Base-by-base conservation (phyloP, 2,888 invertebrate species). In the Chouioia cunea region DNA sequence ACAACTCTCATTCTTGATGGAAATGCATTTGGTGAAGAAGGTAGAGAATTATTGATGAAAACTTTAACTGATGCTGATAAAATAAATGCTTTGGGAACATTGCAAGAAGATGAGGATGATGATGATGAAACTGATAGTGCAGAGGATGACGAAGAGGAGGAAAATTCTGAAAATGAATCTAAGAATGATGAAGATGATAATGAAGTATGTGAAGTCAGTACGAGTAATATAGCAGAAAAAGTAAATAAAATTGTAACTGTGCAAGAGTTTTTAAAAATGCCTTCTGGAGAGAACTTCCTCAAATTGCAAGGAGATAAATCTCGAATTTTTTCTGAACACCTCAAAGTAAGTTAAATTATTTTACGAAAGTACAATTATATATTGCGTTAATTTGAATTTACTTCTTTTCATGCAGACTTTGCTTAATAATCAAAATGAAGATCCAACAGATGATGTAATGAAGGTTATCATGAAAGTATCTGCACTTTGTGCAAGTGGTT, bases 81-180 rank as follows among this genome's bases (percentile, higher is more conserved):
- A 87, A 70, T 88, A 3, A 87, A 89, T 0, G 88, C 89, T 8
- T 86, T 92, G 57, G 87, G 89, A 1, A 87, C 89, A 62, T 88
- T 93, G 57, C 90, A 90, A 0, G 93, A 92, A 12, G 89, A 90
- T 77, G 90, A 89, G 52, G 90, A 89, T 8, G 91, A 91, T 0
- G 80, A 82, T 16, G 83, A 83, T 15, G 77, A 77, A 15, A 80
- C 80, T 58, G 83, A 80, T 46, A 82, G 81, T 16, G 79, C 77
- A 1, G 76, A 78, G 2, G 75, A 77, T 2, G 87, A 86, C 15
- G 85, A 87, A 3, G 87, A 87, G 3, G 86, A 79, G 4, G 75
- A 76, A 8, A 75, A 73, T 36, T 76, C 73, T 47, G 77, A 77
- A 62, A 74, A 86, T 1, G 83, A 82, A 44, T 84, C 81, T 44